Evolutionary conservation across 2,113 vertebrate species (phyloP), one percentile per base, ranked within the genome.

Genomic region (Cromileptes altivelis): DNA sequence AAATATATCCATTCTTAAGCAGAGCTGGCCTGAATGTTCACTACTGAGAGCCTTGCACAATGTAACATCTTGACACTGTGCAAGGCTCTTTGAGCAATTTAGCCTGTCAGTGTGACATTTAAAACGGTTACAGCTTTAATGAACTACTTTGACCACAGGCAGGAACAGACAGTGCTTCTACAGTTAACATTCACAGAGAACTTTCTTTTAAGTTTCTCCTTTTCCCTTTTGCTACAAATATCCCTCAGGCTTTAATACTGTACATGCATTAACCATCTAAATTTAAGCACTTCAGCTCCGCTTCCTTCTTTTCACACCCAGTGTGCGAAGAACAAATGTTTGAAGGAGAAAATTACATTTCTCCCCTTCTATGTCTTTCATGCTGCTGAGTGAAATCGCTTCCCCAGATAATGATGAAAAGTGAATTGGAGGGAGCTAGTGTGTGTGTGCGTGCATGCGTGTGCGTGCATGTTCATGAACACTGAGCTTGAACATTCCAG

Each of bases 311-410:
- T 65, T 82, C 74, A 68, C 25, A 70, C 53, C 56, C 70, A 77
- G 84, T n/a, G 60, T 83, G 71, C 0, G 0, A 73, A 50, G 69
- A 89, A 82, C 87, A 92, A 90, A 92, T 90, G 83, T 90, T 93
- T 90, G 79, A 82, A 78, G 77, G 80, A 86, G 84, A 87, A 93
- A 92, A 89, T 88, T 14, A 75, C 60, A 64, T 79, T 7, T 89
- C 55, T 77, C 56, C 40, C 33, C 47, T 50, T 78, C 70, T 78
- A 45, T n/a, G 18, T 70, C 72, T 89, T 86, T 87, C 78, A 81
- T 76, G 57, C 62, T 68, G 49, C 77, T 67, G 68, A 84, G 60
- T 80, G 49, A 76, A 90, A 87, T 75, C 50, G 40, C 57, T 74
- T 85, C 80, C 27, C 76, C 49, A 14, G 73, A 85, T 82, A 75